phyloP scores from a whole-genome alignment of 2,888 invertebrate species.

The Amiota minor region DNA sequence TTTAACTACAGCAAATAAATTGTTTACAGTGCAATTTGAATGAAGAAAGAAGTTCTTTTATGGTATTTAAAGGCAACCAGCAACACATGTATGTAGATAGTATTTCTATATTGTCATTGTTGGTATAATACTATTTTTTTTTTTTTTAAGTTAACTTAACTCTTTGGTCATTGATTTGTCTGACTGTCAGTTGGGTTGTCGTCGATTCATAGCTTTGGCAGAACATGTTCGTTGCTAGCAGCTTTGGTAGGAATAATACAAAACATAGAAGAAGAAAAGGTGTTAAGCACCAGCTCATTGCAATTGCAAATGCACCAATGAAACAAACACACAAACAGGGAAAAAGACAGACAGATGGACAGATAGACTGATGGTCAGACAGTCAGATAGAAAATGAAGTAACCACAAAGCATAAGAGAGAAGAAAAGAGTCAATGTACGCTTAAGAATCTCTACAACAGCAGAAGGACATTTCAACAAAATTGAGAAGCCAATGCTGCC shows the following conservation, averaged over 20 bases:
- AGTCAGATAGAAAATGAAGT: slow-evolving; percentile 32
- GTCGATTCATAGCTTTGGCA: too few relatives aligned
- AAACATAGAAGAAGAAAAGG: slow-evolving; percentile 51
- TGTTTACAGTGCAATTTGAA: too few relatives aligned
- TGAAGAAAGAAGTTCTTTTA: too few relatives aligned
- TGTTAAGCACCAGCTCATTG: slow-evolving; percentile 64
- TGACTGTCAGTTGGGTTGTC: too few relatives aligned
- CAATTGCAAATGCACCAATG: neutral
- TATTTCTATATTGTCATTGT: slow-evolving; percentile 51
- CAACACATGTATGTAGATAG: neutral
- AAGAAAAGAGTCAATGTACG: slow-evolving; percentile 58
- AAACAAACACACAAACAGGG: neutral
- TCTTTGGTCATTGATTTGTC: too few relatives aligned
- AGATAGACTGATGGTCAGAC: neutral
- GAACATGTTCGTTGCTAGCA: too few relatives aligned
- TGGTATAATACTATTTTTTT: slow-evolving; percentile 11
- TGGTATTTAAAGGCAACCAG: too few relatives aligned
- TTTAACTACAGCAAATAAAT: too few relatives aligned
- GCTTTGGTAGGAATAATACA: slow-evolving; percentile 59
- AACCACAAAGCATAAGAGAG: slow-evolving; percentile 48
- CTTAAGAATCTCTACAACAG: slow-evolving; percentile 59
- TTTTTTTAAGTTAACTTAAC: too few relatives aligned
- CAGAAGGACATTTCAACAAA: slow-evolving; percentile 63
- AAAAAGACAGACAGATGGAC: neutral
- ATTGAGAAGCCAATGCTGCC: slow-evolving; percentile 12